These are phyloP conservation scores for Mohoua ochrocephala DNA, from an alignment of 2,113 vertebrate species.

Conservation along the genomic window DNA sequence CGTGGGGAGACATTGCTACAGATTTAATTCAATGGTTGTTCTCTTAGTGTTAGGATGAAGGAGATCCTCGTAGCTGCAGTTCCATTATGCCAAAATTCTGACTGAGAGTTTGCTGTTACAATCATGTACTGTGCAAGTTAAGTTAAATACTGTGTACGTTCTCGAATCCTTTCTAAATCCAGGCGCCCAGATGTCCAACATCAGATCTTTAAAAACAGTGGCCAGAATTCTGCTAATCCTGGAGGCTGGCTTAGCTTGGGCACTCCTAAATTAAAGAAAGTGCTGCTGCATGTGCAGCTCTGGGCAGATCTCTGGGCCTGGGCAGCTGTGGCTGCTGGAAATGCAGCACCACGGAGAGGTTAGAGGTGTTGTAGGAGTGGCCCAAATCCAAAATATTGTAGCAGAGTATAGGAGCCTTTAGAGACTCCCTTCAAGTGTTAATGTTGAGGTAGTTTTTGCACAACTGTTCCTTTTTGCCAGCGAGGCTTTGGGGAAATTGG, in stretches of 20 bases:
- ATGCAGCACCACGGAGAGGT: neutral
- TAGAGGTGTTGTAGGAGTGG: neutral
- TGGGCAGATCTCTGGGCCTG: neutral
- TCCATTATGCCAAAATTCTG: neutral
- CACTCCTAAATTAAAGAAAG: neutral
- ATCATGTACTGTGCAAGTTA: neutral
- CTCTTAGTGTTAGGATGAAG: neutral
- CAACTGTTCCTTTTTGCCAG: neutral
- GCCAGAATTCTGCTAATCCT: neutral
- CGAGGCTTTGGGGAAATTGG: neutral
- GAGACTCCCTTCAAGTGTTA: neutral
- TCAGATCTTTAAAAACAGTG: neutral
- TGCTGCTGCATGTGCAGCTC: neutral
- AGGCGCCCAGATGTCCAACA: neutral
- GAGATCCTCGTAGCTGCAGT: neutral
- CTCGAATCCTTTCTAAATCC: neutral
- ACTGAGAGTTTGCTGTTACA: neutral
- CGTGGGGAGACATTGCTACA: neutral
- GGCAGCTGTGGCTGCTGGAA: neutral
- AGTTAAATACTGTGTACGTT: accelerated
- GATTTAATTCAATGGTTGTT: neutral
- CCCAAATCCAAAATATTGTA: neutral
- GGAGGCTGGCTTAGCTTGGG: neutral
- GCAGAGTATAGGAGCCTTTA: neutral
- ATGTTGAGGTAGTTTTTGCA: neutral